A percentile compares a stretch with the other conserved stretches of the same genome.
Evolutionary conservation across 2,888 invertebrate species (phyloP).

Genomic region (Steinernema carpocapsae): DNA sequence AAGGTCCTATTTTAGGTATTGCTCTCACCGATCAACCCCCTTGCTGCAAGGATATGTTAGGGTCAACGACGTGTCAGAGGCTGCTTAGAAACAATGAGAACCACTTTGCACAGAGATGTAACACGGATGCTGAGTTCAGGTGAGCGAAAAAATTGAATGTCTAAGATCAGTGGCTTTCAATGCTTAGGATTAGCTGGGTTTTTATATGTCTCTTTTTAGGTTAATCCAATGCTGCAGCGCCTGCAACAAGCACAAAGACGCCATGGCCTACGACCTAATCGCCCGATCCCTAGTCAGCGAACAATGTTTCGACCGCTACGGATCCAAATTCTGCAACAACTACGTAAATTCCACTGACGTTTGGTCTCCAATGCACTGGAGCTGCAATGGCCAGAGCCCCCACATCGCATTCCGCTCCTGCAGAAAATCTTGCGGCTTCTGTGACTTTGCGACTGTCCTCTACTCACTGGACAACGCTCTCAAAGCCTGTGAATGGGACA

Average conservation of each 20-base stretch:
- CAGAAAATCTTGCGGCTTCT: conserved; percentile 58
- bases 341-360: conserved; percentile 60
- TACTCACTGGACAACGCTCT: conserved; percentile 58
- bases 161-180: conserved; percentile 27
- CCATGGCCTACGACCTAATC: conserved; percentile 58
- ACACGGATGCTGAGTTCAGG: conserved; percentile 58
- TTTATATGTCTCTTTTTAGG: conserved; percentile 38
- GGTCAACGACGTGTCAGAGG: conserved; percentile 51
- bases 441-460: conserved; percentile 56
- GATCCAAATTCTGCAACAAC: conserved; percentile 54
- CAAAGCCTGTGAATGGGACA: conserved; percentile 44
- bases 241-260: conserved; percentile 53
- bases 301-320: conserved; percentile 60
- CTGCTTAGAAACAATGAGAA: conserved; percentile 49
- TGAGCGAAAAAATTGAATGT: neutral
- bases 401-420: conserved; percentile 60
- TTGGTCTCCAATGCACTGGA: conserved; percentile 54
- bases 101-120: conserved; percentile 54
- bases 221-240: conserved; percentile 58
- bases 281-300: conserved; percentile 57
- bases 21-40: conserved; percentile 55
- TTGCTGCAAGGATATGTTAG: conserved; percentile 58
- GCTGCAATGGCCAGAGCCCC: conserved; percentile 59
- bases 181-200: neutral
- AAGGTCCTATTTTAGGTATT: neutral